phyloP scores from a whole-genome alignment of 1,140 invertebrate genomes.

The Delia radicum region DNA sequence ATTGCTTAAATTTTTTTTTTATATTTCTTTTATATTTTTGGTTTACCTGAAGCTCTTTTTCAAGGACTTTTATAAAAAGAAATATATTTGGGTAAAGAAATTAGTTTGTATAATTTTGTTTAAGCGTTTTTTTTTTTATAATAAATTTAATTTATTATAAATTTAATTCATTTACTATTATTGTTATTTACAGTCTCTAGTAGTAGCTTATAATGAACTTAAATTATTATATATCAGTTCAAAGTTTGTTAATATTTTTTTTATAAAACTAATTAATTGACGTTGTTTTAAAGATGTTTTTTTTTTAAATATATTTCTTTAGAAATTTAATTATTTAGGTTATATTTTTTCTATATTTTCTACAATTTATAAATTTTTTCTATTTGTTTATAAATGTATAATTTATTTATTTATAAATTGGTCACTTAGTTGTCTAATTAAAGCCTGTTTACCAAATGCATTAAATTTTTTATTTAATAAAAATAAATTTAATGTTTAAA shows the following conservation, averaged over 20 bases:
- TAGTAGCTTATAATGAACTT: not conserved
- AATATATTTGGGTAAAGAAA: too few species aligned
- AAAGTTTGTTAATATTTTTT: constrained; percentile 3
- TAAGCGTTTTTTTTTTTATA: not conserved
- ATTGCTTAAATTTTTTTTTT: not conserved
- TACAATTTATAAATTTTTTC: not conserved
- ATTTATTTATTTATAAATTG: constrained; percentile 2
- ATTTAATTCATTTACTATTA: not conserved
- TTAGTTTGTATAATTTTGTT: not conserved
- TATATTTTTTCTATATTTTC: not conserved
- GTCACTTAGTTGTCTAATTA: constrained; percentile 19
- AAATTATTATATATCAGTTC: not conserved
- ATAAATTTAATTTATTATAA: not conserved
- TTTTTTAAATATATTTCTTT: too few species aligned
- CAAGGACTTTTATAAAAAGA: too few species aligned
- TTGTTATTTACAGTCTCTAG: constrained; percentile 11
- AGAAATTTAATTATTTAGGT: not conserved
- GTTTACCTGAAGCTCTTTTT: constrained; percentile 12
- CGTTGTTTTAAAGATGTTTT: not conserved
- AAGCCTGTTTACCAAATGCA: constrained; percentile 21
- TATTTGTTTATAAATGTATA: not conserved
- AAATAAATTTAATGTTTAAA: not conserved
- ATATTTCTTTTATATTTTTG: not conserved
- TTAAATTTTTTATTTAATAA: not conserved
- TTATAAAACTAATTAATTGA: not conserved